Base-by-base conservation (phyloP, 2,888 invertebrate species). In the Dromius quadrimaculatus region DNA sequence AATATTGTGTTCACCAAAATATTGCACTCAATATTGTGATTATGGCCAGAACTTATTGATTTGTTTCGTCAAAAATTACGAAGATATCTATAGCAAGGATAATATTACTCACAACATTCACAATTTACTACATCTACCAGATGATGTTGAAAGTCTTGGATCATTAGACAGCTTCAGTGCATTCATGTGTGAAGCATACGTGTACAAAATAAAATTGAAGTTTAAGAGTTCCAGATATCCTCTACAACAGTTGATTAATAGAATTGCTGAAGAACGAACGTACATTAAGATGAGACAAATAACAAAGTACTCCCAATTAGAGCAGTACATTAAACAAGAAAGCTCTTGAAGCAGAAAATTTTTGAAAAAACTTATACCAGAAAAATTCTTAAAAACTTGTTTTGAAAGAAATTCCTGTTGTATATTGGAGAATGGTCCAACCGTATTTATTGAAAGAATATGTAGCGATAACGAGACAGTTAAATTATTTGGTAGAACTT, bases 81-180 rank as follows among this genome's bases (percentile, higher is more conserved):
- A 32, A 59, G 63, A 41, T 64, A 47, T 76, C 11, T 74, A 75
- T 72, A 74, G 73, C 5, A 32, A 69, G 36, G 71, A 75, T 65
- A 69, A 72, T 65, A 68, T 75, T 15, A 74, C 76, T 8, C 74
- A 76, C 65, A 76, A 75, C 71, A 64, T 76, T 23, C 76, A 75
- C 38, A 73, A 72, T 59, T 71, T 74, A 43, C 34, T 75, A 41
- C 75, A 76, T 69, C 8, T 76, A 19, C 38, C 62, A 63, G 45
- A 73, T 38, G 73, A 73, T 71, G 71, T 73, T 9, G 47, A 71
- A 54, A 59, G 20, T 11, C 70, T 72, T 61, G 74, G 74, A 23
- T 11, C 34, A 32, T 1, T 74, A 34, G 32, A 73, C 17, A 43
- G 61, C 9, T 72, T 65, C 19, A 73, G 66, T 71, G 66, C 66